These are phyloP conservation scores for Poecile montanus DNA, from an alignment of 2,797 vertebrate genomes.

Conservation along the genomic window DNA sequence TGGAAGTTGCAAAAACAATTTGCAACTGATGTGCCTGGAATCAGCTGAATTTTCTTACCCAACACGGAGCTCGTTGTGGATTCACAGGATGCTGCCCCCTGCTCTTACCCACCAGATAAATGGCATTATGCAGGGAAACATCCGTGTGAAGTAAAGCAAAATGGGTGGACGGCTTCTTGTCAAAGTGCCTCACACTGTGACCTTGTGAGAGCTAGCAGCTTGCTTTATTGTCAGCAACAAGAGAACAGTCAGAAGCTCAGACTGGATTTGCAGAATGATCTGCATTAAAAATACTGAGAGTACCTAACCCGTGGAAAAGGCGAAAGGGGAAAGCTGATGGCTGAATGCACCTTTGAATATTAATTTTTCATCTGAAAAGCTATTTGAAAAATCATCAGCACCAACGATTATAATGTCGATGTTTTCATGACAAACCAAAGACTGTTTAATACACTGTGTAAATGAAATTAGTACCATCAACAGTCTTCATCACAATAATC, in stretches of 20 bases:
- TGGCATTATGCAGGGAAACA: background rate
- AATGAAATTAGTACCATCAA: background rate
- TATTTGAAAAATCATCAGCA: background rate
- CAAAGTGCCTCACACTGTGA: background rate
- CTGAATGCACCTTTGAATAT: background rate
- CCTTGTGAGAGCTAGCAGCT: conserved; percentile 3
- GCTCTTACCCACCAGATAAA: conserved; percentile 17
- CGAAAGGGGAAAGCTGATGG: background rate
- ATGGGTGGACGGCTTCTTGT: background rate
- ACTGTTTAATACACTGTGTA: background rate
- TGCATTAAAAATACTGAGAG: background rate
- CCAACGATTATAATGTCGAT: background rate
- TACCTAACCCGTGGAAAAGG: background rate
- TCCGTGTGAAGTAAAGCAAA: background rate
- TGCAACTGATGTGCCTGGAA: background rate
- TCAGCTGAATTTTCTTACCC: background rate
- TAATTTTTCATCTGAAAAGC: background rate
- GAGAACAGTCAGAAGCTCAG: background rate
- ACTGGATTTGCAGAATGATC: background rate
- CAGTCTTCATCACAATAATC: background rate
- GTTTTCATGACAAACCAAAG: background rate
- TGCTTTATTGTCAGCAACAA: conserved; percentile 29
- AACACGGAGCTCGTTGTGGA: background rate
- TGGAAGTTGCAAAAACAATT: background rate
- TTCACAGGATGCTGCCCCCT: background rate